A percentile compares a stretch with the other conserved stretches of the same genome.
Conservation (phyloP, 1,140 invertebrate genomes). For the Brachionus sp. region DNA sequence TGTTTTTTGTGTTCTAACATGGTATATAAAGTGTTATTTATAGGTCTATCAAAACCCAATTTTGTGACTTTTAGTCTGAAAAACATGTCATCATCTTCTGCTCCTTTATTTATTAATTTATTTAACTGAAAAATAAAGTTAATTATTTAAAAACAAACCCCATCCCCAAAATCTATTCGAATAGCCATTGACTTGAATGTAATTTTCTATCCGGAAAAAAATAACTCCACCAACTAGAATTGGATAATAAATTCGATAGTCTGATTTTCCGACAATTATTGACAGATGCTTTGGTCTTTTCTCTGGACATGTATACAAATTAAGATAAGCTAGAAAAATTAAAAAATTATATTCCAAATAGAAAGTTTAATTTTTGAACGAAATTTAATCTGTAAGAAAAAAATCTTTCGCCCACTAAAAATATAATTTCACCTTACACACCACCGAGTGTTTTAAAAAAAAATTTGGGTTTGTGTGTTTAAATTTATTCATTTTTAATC, state of each 20-base stretch:
- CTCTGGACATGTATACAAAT: not conserved
- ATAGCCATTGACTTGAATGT: not conserved
- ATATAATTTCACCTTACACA: too few relatives aligned
- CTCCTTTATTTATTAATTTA: not conserved
- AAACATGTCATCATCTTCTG: conserved; percentile 39
- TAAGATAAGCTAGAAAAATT: not conserved
- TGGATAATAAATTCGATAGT: not conserved
- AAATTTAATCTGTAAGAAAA: too few relatives aligned
- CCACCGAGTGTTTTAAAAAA: too few relatives aligned
- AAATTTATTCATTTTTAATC: too few relatives aligned
- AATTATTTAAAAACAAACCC: not conserved
- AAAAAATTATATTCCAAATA: too few relatives aligned
- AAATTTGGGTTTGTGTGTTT: too few relatives aligned
- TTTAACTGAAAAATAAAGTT: not conserved
- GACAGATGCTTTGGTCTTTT: not conserved
- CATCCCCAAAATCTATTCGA: conserved; percentile 32
- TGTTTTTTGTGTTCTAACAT: not conserved
- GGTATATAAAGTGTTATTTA: not conserved
- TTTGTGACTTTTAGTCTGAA: not conserved
- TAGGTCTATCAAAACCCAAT: not conserved
- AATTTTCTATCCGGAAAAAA: not conserved
- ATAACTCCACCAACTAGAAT: conserved; percentile 18
- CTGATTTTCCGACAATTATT: not conserved
- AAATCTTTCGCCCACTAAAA: too few relatives aligned
- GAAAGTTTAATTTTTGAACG: too few relatives aligned